A percentile compares a stretch with the other conserved stretches of the same genome.
Conservation (phyloP, 2,888 invertebrate species). For the Idaea aversata region DNA sequence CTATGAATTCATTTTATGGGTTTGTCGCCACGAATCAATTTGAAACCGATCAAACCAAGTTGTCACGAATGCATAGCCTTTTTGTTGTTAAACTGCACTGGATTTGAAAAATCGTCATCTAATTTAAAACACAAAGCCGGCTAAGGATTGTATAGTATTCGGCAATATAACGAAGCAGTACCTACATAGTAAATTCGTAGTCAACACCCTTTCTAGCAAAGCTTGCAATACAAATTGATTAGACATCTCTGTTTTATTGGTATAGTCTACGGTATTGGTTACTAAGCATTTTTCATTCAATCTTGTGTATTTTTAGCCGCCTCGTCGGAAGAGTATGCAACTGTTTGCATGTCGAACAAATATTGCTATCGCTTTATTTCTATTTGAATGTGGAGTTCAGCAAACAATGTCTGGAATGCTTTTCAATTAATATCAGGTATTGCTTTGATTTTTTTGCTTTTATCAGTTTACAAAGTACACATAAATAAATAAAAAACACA, state of each 20-base stretch:
- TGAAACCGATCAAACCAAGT: too few relatives aligned
- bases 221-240: not conserved
- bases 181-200: not conserved
- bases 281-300: not conserved
- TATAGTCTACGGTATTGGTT: not conserved
- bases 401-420: conserved; percentile 7
- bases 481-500: too few relatives aligned
- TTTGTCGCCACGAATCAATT: too few relatives aligned
- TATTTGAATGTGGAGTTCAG: conserved; percentile 2
- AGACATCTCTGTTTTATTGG: not conserved
- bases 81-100: not conserved
- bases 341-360: conserved; percentile 1
- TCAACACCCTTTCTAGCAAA: not conserved
- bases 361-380: not conserved
- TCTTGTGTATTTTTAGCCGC: not conserved
- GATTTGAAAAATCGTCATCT: not conserved
- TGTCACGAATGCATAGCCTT: not conserved
- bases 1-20: too few relatives aligned
- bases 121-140: not conserved
- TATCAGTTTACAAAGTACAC: not conserved
- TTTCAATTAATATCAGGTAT: conserved; percentile 3
- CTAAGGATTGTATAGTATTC: not conserved
- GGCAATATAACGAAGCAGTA: not conserved
- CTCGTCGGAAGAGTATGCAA: not conserved
- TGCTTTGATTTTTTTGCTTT: not conserved